A percentile compares a stretch with the other conserved stretches of the same genome.
phyloP scores from a whole-genome alignment of 1,140 invertebrate genomes.

The Steinernema khuongi region DNA sequence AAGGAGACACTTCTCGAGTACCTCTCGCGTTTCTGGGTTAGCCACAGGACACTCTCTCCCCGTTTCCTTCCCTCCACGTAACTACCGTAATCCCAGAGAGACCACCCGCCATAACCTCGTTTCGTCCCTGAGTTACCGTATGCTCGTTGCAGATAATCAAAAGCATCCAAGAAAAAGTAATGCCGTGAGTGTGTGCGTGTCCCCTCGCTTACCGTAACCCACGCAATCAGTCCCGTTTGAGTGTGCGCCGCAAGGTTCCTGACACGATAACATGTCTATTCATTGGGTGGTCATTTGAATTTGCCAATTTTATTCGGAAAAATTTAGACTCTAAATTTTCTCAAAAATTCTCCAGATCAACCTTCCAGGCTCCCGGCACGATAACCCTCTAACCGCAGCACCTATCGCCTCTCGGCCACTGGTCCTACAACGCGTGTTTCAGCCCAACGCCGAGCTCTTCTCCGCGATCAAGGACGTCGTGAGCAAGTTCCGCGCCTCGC shows the following conservation, averaged over 20 bases:
- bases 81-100: background rate
- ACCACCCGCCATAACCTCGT: background rate
- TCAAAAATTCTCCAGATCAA: too few species aligned
- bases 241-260: too few species aligned
- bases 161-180: constrained; percentile 2
- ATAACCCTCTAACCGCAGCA: background rate
- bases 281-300: too few species aligned
- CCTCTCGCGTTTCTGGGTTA: background rate
- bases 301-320: too few species aligned
- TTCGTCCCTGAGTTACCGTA: background rate
- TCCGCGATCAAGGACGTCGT: constrained; percentile 3
- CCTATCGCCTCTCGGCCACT: background rate
- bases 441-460: constrained; percentile 3
- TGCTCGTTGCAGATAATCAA: background rate
- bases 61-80: background rate
- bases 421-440: background rate
- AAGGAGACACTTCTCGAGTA: background rate
- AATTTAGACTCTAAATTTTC: too few species aligned
- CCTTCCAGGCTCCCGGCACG: background rate
- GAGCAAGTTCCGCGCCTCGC: constrained; percentile 1
- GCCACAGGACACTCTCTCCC: background rate
- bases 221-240: background rate
- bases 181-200: constrained; percentile 8
- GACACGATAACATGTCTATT: too few species aligned
- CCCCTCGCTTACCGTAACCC: constrained; percentile 4